These are phyloP conservation scores for Athene noctua DNA, from an alignment of 2,113 vertebrate genomes.

Conservation along the genomic window DNA sequence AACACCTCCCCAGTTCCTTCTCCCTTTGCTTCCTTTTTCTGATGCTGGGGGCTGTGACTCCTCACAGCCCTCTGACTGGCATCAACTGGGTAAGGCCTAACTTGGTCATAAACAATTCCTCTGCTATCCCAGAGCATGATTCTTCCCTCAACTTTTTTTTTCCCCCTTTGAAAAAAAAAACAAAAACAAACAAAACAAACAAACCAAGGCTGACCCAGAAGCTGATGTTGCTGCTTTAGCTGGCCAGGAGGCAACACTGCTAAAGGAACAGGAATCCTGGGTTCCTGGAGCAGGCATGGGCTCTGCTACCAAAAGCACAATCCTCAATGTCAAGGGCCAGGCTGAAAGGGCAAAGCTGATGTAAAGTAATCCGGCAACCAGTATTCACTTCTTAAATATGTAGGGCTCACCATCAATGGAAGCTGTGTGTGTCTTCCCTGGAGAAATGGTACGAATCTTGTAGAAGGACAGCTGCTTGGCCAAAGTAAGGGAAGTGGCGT, in stretches of 20 bases:
- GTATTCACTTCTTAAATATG: background rate
- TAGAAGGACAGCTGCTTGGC: slow-evolving; percentile 93
- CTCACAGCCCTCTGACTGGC: background rate
- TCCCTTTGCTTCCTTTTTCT: background rate
- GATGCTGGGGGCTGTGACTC: background rate
- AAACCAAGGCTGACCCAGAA: background rate
- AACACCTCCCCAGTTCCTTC: background rate
- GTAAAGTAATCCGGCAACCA: background rate
- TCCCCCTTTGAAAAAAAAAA: background rate
- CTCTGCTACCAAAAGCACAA: background rate
- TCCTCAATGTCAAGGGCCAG: background rate
- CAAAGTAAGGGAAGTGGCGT: slow-evolving; percentile 89
- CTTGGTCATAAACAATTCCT: background rate
- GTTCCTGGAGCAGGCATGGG: background rate
- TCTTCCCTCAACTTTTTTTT: background rate
- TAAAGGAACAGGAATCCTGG: background rate
- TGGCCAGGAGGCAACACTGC: background rate
- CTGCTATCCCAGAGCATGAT: background rate
- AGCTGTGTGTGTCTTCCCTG: slow-evolving; percentile 94
- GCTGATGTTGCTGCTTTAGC: background rate
- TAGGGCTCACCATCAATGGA: slow-evolving; percentile 89
- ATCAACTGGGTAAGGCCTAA: background rate
- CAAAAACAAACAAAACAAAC: no score
- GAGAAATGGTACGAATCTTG: slow-evolving; percentile 87
- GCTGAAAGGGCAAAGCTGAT: background rate